Evolutionary conservation across 2,113 vertebrate genomes (phyloP), one percentile per base, ranked within the genome.

Genomic region (Alligator sinensis): DNA sequence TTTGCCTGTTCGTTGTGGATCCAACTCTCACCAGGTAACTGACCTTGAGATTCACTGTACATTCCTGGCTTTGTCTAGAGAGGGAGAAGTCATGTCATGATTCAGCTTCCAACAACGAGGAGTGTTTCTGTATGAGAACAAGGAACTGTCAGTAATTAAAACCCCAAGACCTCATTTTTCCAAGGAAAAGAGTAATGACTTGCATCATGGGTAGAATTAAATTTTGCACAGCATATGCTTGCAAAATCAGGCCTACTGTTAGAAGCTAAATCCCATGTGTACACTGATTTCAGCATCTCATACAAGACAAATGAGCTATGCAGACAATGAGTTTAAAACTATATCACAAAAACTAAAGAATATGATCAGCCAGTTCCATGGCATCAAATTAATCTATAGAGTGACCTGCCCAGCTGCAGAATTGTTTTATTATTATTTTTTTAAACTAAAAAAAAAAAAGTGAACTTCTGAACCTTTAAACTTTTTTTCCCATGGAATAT

Each of bases 391-490:
- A 75, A 87, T 94, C 59, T 84, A 92, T 78, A 83, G 86, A 82
- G 22, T 91, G 80, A 88, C 63, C 75, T 91, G 80, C 8, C 57
- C 77, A 82, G 66, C 34, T 62, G 60, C 77, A 79, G 94, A 75
- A 74, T 87, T 66, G 30, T 64, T 58, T 91, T 94, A 6, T 24
- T 64, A 4, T 54, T 80, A 58, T 77, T 84, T 72, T 86, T 86
- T 61, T 30, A 91, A 91, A 60, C 30, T 88, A 68, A 8, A 54
- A 76, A 91, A 76, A 6, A 85, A 77, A 60, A 92, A 94, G 55
- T 59, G 77, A 97, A 98, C 97, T 98, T 97, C 79, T 96, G 97
- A 98, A 97, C 97, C 78, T 95, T 92, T 82, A 93, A 92, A 89
- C 38, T 60, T 90, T 84, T 90, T 83, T 94, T 96, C 84, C 72